These are phyloP conservation scores for Etia nguti DNA, from an alignment of 2,113 vertebrate genomes.

Conservation along the genomic window DNA sequence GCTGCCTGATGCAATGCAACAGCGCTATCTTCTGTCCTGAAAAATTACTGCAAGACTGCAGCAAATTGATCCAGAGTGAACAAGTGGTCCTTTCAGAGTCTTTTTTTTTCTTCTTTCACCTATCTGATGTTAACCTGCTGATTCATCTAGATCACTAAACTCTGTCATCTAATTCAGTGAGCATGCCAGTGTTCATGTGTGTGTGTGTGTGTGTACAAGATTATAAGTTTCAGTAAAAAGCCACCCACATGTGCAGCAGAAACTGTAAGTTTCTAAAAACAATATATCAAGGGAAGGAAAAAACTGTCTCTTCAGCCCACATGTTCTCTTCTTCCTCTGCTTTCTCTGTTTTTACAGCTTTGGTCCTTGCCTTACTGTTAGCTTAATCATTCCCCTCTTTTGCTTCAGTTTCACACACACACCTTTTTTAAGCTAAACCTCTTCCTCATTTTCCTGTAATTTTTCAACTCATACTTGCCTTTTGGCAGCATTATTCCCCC, in stretches of 20 bases:
- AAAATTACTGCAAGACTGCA: slow-evolving; percentile 39
- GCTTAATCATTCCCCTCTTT: not conserved
- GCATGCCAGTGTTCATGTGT: not conserved
- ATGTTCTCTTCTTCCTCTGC: not conserved
- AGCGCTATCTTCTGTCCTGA: slow-evolving; percentile 50
- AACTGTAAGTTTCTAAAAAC: not conserved
- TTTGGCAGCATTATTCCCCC: not conserved
- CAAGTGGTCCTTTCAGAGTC: slow-evolving; percentile 3
- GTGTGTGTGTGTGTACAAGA: not conserved
- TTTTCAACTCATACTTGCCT: not conserved
- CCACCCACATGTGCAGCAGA: not conserved
- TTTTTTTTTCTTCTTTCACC: not conserved
- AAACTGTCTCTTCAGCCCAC: not conserved
- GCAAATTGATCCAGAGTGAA: slow-evolving; percentile 28
- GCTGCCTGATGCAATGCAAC: slow-evolving; percentile 20
- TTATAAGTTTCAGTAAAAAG: not conserved
- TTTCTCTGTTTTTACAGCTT: not conserved
- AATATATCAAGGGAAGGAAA: not conserved
- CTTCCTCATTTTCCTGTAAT: not conserved
- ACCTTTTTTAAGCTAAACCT: not conserved
- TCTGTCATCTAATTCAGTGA: not conserved
- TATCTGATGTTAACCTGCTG: not conserved
- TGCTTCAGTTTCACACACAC: not conserved
- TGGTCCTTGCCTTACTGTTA: not conserved
- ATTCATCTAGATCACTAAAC: slow-evolving; percentile 10